Base-by-base conservation (phyloP, 1,140 invertebrate species). In the Pseudoatta argentina region DNA sequence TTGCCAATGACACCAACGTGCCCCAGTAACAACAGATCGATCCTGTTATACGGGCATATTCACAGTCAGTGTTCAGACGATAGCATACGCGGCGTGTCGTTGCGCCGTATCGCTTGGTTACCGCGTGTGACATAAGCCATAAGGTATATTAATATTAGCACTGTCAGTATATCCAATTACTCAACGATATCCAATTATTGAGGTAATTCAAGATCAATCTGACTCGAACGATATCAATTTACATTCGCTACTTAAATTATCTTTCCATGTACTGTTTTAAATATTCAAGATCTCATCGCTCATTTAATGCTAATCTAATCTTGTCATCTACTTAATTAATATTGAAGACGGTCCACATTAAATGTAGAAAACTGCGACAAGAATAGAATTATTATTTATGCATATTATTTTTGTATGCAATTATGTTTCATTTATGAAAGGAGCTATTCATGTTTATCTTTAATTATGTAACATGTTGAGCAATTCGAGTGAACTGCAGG, bases 101-200 rank as follows among this genome's bases (percentile, higher is more conserved):
- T 44, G 39, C 14, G 48, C 48, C 30, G 30, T 34, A 63, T 75
- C 44, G 57, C 44, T 73, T 34, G 24, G 39, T 73, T 82, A 82
- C 39, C 69, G 64, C 6, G 24, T 67, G 24, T 73, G 79, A 83
- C 14, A 51, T 59, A 73, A 51, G 39, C 39, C 39, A 39, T 39
- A 44, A 75, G 79, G 55, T 75, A 6, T 83, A 83, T 83, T 83
- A 83, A 83, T 83, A 83, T 75, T 83, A 27, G 12, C 24, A 39
- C 39, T 82, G 21, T 72, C 78, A 83, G 73, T 82, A 82, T 73
- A 73, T 73, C 48, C 30, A 34, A 59, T 82, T 82, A 51, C 57
- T 27, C 2, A 79, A 81, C 39, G 24, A 57, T 69, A 57, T 57
- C 51, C 30, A 14, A 69, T 30, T 73, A 61, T 83, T 57, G 27